These are phyloP conservation scores for Antedon mediterranea DNA, from an alignment of 53 echinoderm and acorn worm genomes.

Conservation along the genomic window DNA sequence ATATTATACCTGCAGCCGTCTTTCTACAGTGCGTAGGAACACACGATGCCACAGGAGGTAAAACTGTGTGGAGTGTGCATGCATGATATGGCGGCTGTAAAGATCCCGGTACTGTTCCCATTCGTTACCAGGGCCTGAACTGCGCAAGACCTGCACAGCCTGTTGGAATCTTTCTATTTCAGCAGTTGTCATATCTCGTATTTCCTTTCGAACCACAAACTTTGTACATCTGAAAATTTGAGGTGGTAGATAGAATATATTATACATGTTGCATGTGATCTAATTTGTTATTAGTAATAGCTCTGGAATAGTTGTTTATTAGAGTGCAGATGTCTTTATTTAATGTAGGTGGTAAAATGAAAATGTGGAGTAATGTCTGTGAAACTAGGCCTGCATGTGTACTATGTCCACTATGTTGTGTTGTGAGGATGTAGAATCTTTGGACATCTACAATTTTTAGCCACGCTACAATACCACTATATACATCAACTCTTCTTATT, in stretches of 20 bases:
- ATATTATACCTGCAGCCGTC: slow-evolving; percentile 56
- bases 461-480: no score
- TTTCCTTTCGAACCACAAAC: slow-evolving; percentile 68
- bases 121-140: slow-evolving; percentile 28
- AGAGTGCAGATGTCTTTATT: no score
- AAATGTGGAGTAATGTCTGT: no score
- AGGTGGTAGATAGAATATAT: background rate
- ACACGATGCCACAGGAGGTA: slow-evolving; percentile 84
- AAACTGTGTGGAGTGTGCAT: slow-evolving; percentile 51
- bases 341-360: no score
- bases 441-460: no score
- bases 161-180: slow-evolving; percentile 77
- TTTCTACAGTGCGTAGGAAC: slow-evolving; percentile 70
- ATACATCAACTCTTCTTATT: no score
- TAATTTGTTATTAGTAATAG: no score
- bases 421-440: no score
- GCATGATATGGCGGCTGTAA: slow-evolving; percentile 90
- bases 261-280: background rate
- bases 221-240: slow-evolving; percentile 40
- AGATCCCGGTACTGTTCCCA: slow-evolving; percentile 61
- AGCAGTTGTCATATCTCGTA: slow-evolving; percentile 73
- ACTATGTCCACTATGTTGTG: no score
- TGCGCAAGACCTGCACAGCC: slow-evolving; percentile 49
- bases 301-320: no score
- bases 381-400: no score